These are phyloP conservation scores for Torymus aiolomorphi DNA, from an alignment of 2,888 invertebrate genomes.

Conservation along the genomic window DNA sequence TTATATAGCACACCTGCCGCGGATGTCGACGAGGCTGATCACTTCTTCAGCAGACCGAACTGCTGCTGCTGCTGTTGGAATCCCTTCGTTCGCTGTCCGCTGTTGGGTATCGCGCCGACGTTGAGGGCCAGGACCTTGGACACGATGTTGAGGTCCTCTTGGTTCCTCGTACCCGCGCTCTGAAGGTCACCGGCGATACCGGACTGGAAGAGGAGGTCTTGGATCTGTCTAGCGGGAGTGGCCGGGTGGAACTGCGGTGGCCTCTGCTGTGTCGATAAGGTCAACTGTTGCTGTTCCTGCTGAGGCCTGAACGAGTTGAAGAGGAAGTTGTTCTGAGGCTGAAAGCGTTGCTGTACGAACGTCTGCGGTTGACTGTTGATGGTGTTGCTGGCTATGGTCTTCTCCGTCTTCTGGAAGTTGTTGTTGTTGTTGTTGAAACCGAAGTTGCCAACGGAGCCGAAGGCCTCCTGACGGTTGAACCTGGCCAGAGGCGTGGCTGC, in stretches of 20 bases:
- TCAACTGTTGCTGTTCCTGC: constrained; percentile 65
- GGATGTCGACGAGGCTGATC: neutral
- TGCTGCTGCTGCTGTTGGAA: constrained; percentile 42
- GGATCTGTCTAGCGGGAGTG: constrained; percentile 80
- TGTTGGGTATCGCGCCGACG: constrained; percentile 80
- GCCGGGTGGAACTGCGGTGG: constrained; percentile 49
- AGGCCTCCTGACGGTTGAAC: constrained; percentile 74
- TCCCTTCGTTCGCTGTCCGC: constrained; percentile 23
- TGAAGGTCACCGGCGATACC: constrained; percentile 78
- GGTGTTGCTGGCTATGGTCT: constrained; percentile 54
- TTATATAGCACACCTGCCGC: too few species aligned
- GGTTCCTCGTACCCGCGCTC: constrained; percentile 74
- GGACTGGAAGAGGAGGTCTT: constrained; percentile 81
- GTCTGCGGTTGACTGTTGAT: constrained; percentile 59
- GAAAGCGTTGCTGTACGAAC: too few species aligned
- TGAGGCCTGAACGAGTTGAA: constrained; percentile 59
- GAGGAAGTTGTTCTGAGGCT: constrained; percentile 22
- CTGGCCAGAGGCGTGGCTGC: constrained; percentile 65
- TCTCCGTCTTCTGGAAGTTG: constrained; percentile 61
- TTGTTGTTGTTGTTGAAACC: constrained; percentile 77
- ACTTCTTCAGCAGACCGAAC: constrained; percentile 40
- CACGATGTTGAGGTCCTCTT: constrained; percentile 88
- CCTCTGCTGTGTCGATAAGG: constrained; percentile 51
- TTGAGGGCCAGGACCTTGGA: constrained; percentile 88
- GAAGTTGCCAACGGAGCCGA: constrained; percentile 79